Evolutionary conservation across 2,797 vertebrate species (phyloP).

Genomic region (Cyclopterus lumpus): DNA sequence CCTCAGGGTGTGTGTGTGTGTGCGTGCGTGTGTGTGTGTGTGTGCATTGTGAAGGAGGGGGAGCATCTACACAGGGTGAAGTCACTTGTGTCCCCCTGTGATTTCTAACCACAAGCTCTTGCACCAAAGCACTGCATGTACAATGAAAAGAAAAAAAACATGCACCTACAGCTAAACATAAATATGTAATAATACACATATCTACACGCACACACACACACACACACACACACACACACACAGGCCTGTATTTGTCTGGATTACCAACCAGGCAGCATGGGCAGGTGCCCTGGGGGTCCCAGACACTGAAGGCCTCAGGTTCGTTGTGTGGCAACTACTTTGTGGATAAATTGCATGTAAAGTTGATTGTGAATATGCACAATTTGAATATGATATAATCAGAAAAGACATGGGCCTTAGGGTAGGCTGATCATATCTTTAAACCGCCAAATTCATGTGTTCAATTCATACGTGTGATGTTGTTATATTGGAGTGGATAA

Average conservation of each 20-base stretch:
- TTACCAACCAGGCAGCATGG: background rate
- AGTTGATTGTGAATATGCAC: background rate
- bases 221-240: background rate
- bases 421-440: background rate
- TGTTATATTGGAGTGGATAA: background rate
- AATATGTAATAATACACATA: background rate
- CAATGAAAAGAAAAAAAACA: too few relatives aligned
- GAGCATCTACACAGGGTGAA: constrained; percentile 53
- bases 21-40: constrained; percentile 28
- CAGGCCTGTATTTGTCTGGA: background rate
- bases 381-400: background rate
- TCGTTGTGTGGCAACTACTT: background rate
- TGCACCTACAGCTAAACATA: background rate
- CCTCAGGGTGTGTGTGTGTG: constrained; percentile 21
- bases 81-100: constrained; percentile 61
- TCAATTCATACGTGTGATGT: background rate
- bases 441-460: background rate
- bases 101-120: constrained; percentile 71
- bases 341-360: background rate
- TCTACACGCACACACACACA: background rate
- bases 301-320: background rate
- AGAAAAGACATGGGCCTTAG: background rate
- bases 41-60: constrained; percentile 14
- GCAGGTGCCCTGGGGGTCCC: too few relatives aligned
- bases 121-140: constrained; percentile 62